Evolutionary conservation across 2,888 invertebrate species (phyloP), one percentile per base, ranked within the genome.

Genomic region (Perizoma affinitatum): DNA sequence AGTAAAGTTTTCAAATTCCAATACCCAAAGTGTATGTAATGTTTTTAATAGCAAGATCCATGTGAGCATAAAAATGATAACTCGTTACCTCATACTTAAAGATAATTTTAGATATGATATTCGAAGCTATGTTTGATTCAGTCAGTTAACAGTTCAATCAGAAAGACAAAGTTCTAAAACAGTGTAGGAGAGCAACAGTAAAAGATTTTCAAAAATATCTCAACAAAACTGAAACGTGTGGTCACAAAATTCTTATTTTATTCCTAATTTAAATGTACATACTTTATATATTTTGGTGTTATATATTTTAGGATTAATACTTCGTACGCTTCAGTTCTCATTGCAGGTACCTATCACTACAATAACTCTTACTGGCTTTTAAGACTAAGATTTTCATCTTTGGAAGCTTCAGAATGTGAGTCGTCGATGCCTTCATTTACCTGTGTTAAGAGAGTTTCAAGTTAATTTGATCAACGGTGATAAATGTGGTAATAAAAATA

Each of bases 201-300:
- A 60, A 66, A 62, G 58, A 62, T 47, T 58, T 54, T 62, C 54
- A 51, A 70, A 68, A 66, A 62, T 42, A 60, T 63, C 35, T 62
- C 53, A 61, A 63, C 56, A 56, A 57, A 65, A 65, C 47, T 43
- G 47, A 54, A 66, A 65, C 48, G 55, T 47, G 56, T 57, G 46
- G 58, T 66, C 68, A 64, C 65, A 65, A 70, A 68, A 57, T 53
- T 58, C 59, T 54, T 62, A 60, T 50, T 43, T 55, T 57, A 63
- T 59, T n/a, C n/a, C n/a, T n/a, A 63, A 51, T 61, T 66, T 68
- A 69, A 61, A 51, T 65, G 65, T 68, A 68, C 40, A 63, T 68
- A 68, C 43, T 55, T 69, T n/a, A n/a, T n/a, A n/a, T n/a, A n/a
- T n/a, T n/a, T 72, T 71, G 73, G 77, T 69, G 67, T 73, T 74